These are phyloP conservation scores for Horisme vitalbata DNA, from an alignment of 2,888 invertebrate species.

Conservation along the genomic window DNA sequence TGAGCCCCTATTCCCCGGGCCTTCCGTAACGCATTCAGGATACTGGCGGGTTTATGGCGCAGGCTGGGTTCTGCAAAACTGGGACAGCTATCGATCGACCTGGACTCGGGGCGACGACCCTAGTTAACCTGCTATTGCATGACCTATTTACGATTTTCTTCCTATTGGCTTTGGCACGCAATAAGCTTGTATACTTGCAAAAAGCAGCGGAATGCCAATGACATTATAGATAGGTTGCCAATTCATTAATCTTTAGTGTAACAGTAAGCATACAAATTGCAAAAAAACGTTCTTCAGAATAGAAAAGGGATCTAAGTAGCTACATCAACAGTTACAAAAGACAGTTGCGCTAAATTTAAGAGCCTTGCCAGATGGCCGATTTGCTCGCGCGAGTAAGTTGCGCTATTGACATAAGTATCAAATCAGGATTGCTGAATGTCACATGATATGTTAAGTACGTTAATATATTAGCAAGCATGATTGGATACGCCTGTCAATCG, in stretches of 20 bases:
- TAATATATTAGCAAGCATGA: too few species aligned
- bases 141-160: constrained; percentile 25
- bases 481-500: too few species aligned
- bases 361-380: too few species aligned
- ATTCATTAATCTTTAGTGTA: background rate
- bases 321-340: too few species aligned
- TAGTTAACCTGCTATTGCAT: constrained; percentile 13
- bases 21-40: constrained; percentile 33
- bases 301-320: too few species aligned
- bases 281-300: background rate
- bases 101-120: constrained; percentile 24
- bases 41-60: constrained; percentile 30
- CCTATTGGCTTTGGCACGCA: constrained; percentile 8
- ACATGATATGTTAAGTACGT: too few species aligned
- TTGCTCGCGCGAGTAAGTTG: too few species aligned
- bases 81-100: constrained; percentile 51
- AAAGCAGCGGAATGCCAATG: constrained; percentile 1
- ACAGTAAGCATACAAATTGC: constrained; percentile 8
- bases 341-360: too few species aligned
- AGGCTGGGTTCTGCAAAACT: constrained; percentile 43
- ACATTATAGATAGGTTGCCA: constrained; percentile 1
- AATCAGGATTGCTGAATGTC: too few species aligned
- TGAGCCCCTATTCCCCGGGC: constrained; percentile 1
- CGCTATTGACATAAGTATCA: too few species aligned
- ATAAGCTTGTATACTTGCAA: constrained; percentile 1